phyloP scores from a whole-genome alignment of 2,888 invertebrate genomes.

The Syrista parreyssii region DNA sequence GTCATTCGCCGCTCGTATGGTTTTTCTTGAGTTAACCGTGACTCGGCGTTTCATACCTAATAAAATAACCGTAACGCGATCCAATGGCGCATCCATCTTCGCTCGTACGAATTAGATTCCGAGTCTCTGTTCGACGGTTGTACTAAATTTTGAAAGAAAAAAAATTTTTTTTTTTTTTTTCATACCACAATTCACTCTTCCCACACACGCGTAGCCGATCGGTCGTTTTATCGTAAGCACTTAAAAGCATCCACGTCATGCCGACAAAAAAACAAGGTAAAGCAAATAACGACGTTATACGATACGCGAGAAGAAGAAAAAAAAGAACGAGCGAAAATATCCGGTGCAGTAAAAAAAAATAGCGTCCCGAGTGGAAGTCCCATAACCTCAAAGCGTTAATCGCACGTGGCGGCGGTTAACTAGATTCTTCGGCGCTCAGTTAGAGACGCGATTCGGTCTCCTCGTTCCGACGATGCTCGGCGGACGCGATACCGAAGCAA shows the following conservation, averaged over 20 bases:
- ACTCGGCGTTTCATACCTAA: not conserved
- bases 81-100: not conserved
- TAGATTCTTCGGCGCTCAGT: not conserved
- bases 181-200: no score
- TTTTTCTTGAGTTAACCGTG: not conserved
- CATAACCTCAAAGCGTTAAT: not conserved
- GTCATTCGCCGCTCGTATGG: not conserved
- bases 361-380: not conserved
- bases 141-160: not conserved
- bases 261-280: not conserved
- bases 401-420: not conserved
- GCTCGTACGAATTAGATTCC: not conserved
- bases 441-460: not conserved
- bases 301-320: not conserved
- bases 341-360: not conserved
- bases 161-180: no score
- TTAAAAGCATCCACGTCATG: not conserved
- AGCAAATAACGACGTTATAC: not conserved
- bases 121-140: not conserved
- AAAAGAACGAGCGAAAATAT: not conserved
- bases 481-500: not conserved
- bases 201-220: no score
- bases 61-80: not conserved
- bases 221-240: no score
- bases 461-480: not conserved